Conservation (phyloP, 2,888 invertebrate species). For the Synanthedon myopaeformis region DNA sequence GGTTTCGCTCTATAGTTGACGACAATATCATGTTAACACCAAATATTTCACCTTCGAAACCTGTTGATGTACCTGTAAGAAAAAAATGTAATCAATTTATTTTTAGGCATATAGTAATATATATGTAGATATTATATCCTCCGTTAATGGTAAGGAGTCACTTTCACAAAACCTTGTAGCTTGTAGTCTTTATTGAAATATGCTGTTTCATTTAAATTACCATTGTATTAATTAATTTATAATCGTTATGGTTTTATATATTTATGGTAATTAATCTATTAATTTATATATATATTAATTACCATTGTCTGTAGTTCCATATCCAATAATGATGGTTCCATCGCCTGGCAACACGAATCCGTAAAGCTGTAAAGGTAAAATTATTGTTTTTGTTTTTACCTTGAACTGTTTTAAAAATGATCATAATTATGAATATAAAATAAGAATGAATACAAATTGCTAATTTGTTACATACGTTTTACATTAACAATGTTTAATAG, state of each 20-base stretch:
- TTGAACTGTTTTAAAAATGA: background rate
- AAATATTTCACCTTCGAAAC: constrained; percentile 76
- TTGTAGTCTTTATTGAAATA: no score
- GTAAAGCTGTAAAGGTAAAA: constrained; percentile 56
- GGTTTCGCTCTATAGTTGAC: constrained; percentile 65
- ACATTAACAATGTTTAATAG: constrained; percentile 19
- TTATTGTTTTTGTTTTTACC: background rate
- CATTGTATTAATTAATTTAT: no score
- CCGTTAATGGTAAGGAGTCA: no score
- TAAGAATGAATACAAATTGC: background rate
- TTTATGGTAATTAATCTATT: no score
- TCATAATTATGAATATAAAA: background rate
- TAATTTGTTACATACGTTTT: background rate
- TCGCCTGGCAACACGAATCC: constrained; percentile 67
- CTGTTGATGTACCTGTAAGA: constrained; percentile 68
- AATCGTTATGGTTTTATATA: no score
- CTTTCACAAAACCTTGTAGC: no score
- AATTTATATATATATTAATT: constrained; percentile 27
- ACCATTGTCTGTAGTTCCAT: constrained; percentile 76
- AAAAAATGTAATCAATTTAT: background rate
- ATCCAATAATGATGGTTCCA: constrained; percentile 77
- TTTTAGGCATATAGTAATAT: background rate
- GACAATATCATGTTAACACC: constrained; percentile 74
- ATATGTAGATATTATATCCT: no score
- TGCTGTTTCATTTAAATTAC: no score